These are phyloP conservation scores for Sphaerophoria taeniata DNA, from an alignment of 2,888 invertebrate species.

Conservation along the genomic window DNA sequence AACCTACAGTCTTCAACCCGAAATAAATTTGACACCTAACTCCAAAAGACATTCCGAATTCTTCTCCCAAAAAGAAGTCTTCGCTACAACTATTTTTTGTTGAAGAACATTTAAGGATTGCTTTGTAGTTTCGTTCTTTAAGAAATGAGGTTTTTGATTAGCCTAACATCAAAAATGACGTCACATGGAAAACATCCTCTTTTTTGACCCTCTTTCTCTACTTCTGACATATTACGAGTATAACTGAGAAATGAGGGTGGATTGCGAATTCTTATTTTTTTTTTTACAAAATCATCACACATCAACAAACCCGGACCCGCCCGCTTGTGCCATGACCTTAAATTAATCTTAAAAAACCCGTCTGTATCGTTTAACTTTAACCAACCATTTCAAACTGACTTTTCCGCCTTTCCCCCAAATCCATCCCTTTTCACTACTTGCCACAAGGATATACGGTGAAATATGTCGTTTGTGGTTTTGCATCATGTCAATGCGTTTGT, in stretches of 20 bases:
- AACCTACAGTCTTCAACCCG: conserved; percentile 41
- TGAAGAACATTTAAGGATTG: too few species aligned
- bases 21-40: conserved; percentile 53
- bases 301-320: conserved; percentile 40
- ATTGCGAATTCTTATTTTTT: not conserved
- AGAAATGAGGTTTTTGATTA: too few species aligned
- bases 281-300: conserved; percentile 48
- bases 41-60: conserved; percentile 24
- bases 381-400: conserved; percentile 56
- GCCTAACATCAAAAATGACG: conserved; percentile 34
- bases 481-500: conserved; percentile 67
- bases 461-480: conserved; percentile 71
- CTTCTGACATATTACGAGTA: conserved; percentile 12
- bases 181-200: not conserved
- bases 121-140: too few species aligned
- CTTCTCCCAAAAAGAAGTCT: not conserved
- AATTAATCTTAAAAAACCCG: conserved; percentile 66
- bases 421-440: not conserved
- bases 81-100: not conserved
- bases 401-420: not conserved
- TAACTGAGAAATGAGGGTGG: not conserved
- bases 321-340: conserved; percentile 62
- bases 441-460: conserved; percentile 36
- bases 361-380: conserved; percentile 72
- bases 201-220: conserved; percentile 67